phyloP scores from a whole-genome alignment of 2,888 invertebrate genomes.

The Folsomia candida region DNA sequence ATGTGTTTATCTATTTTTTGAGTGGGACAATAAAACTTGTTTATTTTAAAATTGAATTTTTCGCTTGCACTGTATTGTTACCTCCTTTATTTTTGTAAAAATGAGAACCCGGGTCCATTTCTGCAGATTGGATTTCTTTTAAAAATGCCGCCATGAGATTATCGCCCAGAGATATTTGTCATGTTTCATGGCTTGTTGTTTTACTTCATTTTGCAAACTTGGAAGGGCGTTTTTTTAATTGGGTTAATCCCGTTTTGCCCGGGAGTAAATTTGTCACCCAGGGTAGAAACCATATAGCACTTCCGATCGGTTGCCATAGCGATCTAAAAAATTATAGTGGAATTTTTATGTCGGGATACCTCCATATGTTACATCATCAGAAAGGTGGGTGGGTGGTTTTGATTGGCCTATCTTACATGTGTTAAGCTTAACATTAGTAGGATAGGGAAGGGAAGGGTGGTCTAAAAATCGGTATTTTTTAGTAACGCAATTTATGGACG shows the following conservation, averaged over 20 bases:
- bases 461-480: too few relatives aligned
- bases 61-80: too few relatives aligned
- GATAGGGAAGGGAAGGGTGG: too few relatives aligned
- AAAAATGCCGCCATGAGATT: not conserved
- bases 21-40: too few relatives aligned
- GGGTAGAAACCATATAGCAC: conserved; percentile 28
- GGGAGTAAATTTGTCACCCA: conserved; percentile 23
- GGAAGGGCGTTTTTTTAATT: too few relatives aligned
- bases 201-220: too few relatives aligned
- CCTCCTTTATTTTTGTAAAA: not conserved
- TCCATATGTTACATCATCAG: too few relatives aligned
- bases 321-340: not conserved
- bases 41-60: not conserved
- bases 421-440: too few relatives aligned
- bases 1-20: conserved; percentile 30
- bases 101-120: not conserved
- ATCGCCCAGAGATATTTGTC: not conserved
- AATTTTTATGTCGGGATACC: too few relatives aligned
- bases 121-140: not conserved
- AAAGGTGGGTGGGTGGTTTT: too few relatives aligned
- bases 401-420: too few relatives aligned
- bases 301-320: not conserved
- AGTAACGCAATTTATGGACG: too few relatives aligned
- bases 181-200: not conserved
- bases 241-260: conserved; percentile 5